Evolutionary conservation across 2,797 vertebrate genomes (phyloP).

Genomic region (Loris lydekkerianus): DNA sequence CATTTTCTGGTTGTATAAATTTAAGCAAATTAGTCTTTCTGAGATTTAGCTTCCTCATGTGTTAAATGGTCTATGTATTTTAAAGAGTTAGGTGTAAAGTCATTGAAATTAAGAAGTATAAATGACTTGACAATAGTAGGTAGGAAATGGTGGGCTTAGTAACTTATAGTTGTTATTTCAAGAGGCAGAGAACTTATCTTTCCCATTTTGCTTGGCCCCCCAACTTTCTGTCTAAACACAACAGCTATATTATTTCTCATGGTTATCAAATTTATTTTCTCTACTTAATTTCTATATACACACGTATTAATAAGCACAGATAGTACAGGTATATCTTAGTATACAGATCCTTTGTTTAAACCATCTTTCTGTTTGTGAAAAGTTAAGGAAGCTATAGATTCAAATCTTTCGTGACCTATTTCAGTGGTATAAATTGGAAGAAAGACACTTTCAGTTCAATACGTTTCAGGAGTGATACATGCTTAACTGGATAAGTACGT

Average conservation of each 20-base stretch:
- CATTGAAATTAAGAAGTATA: not conserved
- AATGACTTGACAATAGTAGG: not conserved
- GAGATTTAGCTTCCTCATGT: not conserved
- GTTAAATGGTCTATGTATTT: not conserved
- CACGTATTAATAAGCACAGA: not conserved
- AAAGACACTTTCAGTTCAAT: not conserved
- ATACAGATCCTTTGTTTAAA: not conserved
- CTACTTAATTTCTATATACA: not conserved
- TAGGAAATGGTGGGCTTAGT: not conserved
- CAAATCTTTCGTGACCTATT: not conserved
- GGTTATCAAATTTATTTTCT: not conserved
- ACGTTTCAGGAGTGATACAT: not conserved
- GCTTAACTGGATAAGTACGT: not conserved
- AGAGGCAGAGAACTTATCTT: not conserved
- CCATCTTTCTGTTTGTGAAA: not conserved
- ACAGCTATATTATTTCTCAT: not conserved
- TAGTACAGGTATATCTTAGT: not conserved
- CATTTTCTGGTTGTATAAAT: constrained; percentile 28
- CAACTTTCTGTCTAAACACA: not conserved
- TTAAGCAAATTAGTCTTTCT: not conserved
- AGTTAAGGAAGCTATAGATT: constrained; percentile 23
- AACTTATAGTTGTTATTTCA: not conserved
- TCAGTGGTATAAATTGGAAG: not conserved
- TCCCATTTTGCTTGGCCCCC: not conserved
- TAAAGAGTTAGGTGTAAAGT: constrained; percentile 11